Evolutionary conservation across 2,888 invertebrate genomes (phyloP).

Genomic region (Drosophila imparisetae): DNA sequence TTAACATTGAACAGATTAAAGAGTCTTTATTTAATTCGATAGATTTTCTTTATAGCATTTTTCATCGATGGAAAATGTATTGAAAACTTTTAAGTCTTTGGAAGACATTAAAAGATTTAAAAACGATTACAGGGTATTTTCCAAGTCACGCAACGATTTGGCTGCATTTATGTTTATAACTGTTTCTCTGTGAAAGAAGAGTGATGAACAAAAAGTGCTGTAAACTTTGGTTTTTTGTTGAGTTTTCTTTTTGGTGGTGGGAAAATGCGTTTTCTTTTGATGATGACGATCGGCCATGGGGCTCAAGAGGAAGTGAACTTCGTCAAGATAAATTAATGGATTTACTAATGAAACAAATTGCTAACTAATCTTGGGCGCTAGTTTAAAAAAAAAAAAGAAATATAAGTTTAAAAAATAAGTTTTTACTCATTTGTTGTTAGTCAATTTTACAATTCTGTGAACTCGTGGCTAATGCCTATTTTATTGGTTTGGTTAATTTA

Average conservation of each 20-base stretch:
- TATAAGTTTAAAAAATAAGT: background rate
- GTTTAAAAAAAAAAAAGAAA: background rate
- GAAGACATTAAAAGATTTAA: background rate
- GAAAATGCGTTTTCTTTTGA: conserved; percentile 71
- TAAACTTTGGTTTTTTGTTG: conserved; percentile 51
- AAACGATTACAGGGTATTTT: conserved; percentile 28
- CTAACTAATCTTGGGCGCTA: conserved; percentile 40
- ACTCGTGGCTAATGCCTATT: conserved; percentile 47
- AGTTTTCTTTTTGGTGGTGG: conserved; percentile 54
- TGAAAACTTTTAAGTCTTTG: too few species aligned
- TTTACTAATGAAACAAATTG: conserved; percentile 58
- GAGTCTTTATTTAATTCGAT: background rate
- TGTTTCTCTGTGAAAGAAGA: conserved; percentile 24
- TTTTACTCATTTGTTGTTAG: background rate
- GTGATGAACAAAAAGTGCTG: conserved; percentile 31
- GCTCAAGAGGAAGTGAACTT: conserved; percentile 22
- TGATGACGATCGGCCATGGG: conserved; percentile 37
- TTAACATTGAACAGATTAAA: background rate
- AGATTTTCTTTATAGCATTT: background rate
- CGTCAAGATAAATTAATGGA: conserved; percentile 51
- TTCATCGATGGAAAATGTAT: background rate
- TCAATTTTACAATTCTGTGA: background rate
- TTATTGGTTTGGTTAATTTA: conserved; percentile 58
- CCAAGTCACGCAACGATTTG: conserved; percentile 8
- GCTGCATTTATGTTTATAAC: conserved; percentile 16